A percentile compares a stretch with the other conserved stretches of the same genome.
Conservation (phyloP, 1,140 invertebrate species). For the Halotydeus destructor region DNA sequence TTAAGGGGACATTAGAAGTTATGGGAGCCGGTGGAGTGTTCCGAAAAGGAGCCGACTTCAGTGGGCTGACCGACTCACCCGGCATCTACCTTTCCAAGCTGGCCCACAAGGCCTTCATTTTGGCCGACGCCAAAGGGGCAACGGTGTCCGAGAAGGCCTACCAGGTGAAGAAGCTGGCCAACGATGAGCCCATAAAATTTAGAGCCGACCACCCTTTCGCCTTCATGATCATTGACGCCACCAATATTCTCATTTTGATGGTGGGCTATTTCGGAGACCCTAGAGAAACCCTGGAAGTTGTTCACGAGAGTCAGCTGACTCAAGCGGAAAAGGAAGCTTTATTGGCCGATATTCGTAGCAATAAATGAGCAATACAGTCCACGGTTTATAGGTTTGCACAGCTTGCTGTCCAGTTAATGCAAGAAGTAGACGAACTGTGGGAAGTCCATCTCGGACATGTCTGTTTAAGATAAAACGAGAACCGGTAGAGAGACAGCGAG, state of each 20-base stretch:
- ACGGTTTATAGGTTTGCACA: too few species aligned
- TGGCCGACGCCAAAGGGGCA: constrained; percentile 10
- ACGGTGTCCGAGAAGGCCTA: too few species aligned
- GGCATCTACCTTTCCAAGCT: constrained; percentile 6
- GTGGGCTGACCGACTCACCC: constrained; percentile 1
- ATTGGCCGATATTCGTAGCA: too few species aligned
- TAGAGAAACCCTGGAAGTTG: constrained; percentile 6
- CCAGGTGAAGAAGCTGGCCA: too few species aligned
- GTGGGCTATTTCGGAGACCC: constrained; percentile 9
- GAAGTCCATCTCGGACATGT: too few species aligned
- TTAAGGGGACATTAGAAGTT: constrained; percentile 6
- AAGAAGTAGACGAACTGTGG: too few species aligned
- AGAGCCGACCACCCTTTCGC: constrained; percentile 12
- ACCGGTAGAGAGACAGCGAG: too few species aligned
- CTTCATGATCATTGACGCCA: constrained; percentile 7
- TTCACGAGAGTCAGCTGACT: constrained; percentile 5
- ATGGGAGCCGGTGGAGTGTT: constrained; percentile 11
- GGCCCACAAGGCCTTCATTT: constrained; percentile 10
- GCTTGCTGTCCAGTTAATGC: too few species aligned
- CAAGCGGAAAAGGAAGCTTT: constrained; percentile 2
- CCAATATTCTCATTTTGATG: constrained; percentile 5
- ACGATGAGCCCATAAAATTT: background rate
- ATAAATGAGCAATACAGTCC: too few species aligned
- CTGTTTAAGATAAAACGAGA: too few species aligned
- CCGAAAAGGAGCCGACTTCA: constrained; percentile 7